Evolutionary conservation across 2,888 invertebrate species (phyloP), one percentile per base, ranked within the genome.

Genomic region (Epistrophella euchroma): DNA sequence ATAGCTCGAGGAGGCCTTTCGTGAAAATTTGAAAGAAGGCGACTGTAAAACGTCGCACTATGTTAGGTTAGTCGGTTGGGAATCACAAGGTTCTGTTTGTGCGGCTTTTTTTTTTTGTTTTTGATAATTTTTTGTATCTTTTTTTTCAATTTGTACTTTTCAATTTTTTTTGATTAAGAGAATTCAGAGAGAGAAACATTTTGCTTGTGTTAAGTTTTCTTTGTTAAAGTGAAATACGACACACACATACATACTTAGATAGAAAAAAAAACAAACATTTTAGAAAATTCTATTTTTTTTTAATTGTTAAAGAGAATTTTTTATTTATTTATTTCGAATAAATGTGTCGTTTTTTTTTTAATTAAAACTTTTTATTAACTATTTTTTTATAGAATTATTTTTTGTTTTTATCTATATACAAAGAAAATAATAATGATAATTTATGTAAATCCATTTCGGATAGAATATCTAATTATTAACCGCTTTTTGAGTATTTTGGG

Each of bases 1-100:
- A 94, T 98, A 98, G 93, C 98, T 98, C 90, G 98, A 98, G 90
- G 98, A 97, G 91, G 98, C 98, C 95, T 98, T 98, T 93, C 98
- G 96, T 93, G 98, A 97, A 94, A 98, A 98, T 95, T 98, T 98
- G 96, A 98, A 98, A 93, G 98, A 97, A 93, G 98, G 98, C 94
- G 97, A 98, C 98, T 98, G 96, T 93, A 96, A 95, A 93, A 94
- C 93, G 94, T 94, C 94, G 94, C 93, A 94, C 94, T 94, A 92
- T 92, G 92, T 92, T 92, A 92, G 92, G 92, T 92, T 92, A 92
- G 92, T 92, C 92, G 92, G 91, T 92, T 92, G 92, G 92, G 92
- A 92, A 90, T 90, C 89, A 92, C 92, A 92, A 92, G 92, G 92
- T 92, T 91, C 92, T 92, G 92, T 91, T 92, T 91, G 91, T 92